phyloP scores from a whole-genome alignment of 2,797 vertebrate species.

The Pangasius sanitwongsei region DNA sequence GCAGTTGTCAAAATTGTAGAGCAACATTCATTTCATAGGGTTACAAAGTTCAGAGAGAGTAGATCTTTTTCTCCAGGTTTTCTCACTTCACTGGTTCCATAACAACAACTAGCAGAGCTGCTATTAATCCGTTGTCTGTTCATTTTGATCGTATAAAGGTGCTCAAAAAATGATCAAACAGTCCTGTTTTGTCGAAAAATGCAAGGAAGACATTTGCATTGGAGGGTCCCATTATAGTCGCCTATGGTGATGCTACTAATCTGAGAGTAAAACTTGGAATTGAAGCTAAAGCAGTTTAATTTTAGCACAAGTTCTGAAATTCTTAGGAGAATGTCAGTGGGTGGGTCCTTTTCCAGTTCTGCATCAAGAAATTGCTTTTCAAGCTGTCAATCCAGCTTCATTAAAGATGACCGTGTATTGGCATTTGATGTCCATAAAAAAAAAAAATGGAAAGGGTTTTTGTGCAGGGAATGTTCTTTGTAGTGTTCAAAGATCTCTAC shows the following conservation, averaged over 20 bases:
- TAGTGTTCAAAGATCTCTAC: neutral
- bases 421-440: neutral
- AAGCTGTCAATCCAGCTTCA: neutral
- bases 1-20: neutral
- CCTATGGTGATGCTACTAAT: neutral
- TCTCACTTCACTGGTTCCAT: neutral
- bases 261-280: neutral
- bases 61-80: neutral
- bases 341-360: neutral
- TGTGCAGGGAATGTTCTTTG: neutral
- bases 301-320: neutral
- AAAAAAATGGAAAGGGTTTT: neutral
- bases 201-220: neutral
- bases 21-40: too few relatives aligned
- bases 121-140: neutral
- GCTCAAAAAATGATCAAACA: neutral
- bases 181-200: neutral
- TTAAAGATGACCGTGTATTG: neutral
- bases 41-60: neutral
- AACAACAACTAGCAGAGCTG: neutral
- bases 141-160: too few relatives aligned
- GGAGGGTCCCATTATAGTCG: neutral
- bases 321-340: neutral
- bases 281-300: neutral
- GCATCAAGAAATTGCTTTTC: slow-evolving; percentile 1